Conservation (phyloP, 2,888 invertebrate species). For the Andricus curvator region DNA sequence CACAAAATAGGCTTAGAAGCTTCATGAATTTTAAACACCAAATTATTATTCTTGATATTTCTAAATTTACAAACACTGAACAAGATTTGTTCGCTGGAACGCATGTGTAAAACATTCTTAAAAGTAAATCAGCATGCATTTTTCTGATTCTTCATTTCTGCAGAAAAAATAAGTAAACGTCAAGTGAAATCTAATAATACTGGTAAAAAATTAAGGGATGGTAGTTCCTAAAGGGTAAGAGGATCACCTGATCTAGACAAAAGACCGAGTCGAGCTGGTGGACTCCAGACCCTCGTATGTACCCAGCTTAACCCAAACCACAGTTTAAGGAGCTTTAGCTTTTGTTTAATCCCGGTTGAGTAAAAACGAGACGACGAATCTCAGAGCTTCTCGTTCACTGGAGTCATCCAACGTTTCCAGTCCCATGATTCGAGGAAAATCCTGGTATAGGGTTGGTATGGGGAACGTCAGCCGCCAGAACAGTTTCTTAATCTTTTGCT, state of each 20-base stretch:
- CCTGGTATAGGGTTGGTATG: slow-evolving; percentile 37
- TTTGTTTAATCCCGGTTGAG: slow-evolving; percentile 73
- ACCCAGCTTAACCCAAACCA: slow-evolving; percentile 77
- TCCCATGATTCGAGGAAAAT: slow-evolving; percentile 26
- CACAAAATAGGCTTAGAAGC: no score
- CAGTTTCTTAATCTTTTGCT: slow-evolving; percentile 50
- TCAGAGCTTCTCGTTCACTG: slow-evolving; percentile 32
- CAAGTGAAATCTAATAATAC: slow-evolving; percentile 50
- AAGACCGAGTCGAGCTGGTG: slow-evolving; percentile 65
- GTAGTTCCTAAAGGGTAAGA: slow-evolving; percentile 65
- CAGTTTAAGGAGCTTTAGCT: slow-evolving; percentile 78
- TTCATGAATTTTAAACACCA: no score
- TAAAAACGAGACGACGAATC: slow-evolving; percentile 56
- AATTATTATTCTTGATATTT: no score
- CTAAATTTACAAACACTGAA: no score
- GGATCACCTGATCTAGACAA: slow-evolving; percentile 75
- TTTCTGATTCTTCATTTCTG: no score
- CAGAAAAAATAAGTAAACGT: slow-evolving; percentile 38
- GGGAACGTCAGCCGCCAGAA: slow-evolving; percentile 46
- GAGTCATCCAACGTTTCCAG: slow-evolving; percentile 40
- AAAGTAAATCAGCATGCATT: no score
- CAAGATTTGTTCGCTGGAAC: no score
- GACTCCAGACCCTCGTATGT: slow-evolving; percentile 73
- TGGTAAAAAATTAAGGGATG: slow-evolving; percentile 50
- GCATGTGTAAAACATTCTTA: no score